phyloP scores from a whole-genome alignment of 53 echinoderm and acorn worm genomes.

The Stichopus horrens region DNA sequence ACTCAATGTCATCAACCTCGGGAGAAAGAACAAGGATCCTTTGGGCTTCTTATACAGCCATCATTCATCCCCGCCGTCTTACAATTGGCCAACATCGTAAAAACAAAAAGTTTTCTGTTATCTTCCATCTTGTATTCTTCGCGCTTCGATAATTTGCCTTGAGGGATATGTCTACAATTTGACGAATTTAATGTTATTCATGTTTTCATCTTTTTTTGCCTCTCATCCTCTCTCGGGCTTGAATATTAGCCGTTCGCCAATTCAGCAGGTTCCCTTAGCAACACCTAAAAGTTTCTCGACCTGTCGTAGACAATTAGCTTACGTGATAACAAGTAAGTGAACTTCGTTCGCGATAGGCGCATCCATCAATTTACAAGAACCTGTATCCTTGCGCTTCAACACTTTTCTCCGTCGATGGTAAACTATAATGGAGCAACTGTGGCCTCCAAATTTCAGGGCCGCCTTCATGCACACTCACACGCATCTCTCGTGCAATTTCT shows the following conservation, averaged over 20 bases:
- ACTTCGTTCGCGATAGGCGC: neutral
- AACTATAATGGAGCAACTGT: neutral
- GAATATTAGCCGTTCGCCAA: neutral
- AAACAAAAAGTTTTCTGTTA: neutral
- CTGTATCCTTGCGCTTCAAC: neutral
- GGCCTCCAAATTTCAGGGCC: no score
- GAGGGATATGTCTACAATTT: neutral
- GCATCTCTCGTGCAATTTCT: neutral
- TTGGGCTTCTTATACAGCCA: neutral
- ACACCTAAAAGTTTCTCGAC: slow-evolving; percentile 4
- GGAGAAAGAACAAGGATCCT: neutral
- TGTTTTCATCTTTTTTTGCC: neutral
- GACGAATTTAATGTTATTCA: neutral
- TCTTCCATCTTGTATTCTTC: neutral
- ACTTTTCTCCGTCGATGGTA: neutral
- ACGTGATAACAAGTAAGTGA: neutral
- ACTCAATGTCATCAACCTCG: neutral
- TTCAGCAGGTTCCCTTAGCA: neutral
- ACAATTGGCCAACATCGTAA: neutral
- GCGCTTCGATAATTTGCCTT: neutral
- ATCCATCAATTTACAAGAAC: neutral
- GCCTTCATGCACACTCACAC: neutral
- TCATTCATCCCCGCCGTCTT: neutral
- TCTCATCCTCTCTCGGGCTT: neutral
- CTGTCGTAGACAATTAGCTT: slow-evolving; percentile 7